These are phyloP conservation scores for Sinhomidia bicolor DNA, from an alignment of 2,888 invertebrate genomes.

Conservation along the genomic window DNA sequence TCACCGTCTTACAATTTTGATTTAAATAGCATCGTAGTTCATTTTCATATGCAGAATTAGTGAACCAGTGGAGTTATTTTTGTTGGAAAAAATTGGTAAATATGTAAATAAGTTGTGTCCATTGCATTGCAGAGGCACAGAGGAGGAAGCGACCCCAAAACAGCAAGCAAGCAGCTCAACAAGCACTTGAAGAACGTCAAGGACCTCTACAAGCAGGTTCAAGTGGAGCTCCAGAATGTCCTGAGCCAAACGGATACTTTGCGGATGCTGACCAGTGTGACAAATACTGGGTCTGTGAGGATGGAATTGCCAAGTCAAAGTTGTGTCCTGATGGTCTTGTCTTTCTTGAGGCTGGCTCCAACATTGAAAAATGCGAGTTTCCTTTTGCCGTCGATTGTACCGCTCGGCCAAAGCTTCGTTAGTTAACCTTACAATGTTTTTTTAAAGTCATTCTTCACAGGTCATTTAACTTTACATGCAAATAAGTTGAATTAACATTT, in stretches of 20 bases:
- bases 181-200: slow-evolving; percentile 11
- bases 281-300: slow-evolving; percentile 84
- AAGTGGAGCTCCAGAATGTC: slow-evolving; percentile 81
- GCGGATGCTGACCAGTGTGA: slow-evolving; percentile 87
- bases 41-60: too few species aligned
- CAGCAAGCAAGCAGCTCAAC: slow-evolving; percentile 11
- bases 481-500: slow-evolving; percentile 21
- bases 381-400: slow-evolving; percentile 89
- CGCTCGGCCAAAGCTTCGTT: slow-evolving; percentile 89
- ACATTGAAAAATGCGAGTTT: slow-evolving; percentile 88
- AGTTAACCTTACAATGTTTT: slow-evolving; percentile 84
- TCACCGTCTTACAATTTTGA: too few species aligned
- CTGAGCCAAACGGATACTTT: slow-evolving; percentile 77
- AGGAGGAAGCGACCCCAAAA: slow-evolving; percentile 67
- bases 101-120: neutral
- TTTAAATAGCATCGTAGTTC: too few species aligned
- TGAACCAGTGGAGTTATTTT: too few species aligned
- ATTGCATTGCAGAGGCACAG: slow-evolving; percentile 58
- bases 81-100: neutral
- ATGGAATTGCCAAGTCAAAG: slow-evolving; percentile 88
- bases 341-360: slow-evolving; percentile 92
- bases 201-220: slow-evolving; percentile 6
- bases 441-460: neutral
- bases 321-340: slow-evolving; percentile 94
- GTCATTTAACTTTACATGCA: neutral